Percentiles rank a stretch among this genome's conserved stretches.
Evolutionary conservation across 2,888 invertebrate genomes (phyloP).

Genomic region (Dolichopus griseipennis): DNA sequence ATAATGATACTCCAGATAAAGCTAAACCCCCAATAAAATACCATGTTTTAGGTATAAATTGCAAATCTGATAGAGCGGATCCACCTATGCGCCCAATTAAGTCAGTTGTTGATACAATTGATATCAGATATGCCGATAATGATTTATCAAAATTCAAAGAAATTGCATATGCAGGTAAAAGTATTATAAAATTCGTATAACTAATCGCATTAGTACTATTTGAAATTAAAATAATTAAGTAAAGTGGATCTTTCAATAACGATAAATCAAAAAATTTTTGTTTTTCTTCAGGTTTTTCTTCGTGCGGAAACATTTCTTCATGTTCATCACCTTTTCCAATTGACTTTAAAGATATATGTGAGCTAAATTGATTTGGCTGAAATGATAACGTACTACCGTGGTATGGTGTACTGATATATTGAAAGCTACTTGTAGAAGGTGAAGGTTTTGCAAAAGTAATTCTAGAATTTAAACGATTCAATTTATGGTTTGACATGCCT

Average conservation of each 20-base stretch:
- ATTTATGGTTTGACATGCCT: conserved; percentile 37
- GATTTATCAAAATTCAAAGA: conserved; percentile 62
- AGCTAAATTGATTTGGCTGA: conserved; percentile 67
- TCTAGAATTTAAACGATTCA: conserved; percentile 35
- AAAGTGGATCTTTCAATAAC: conserved; percentile 67
- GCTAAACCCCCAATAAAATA: conserved; percentile 73
- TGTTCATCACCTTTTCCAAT: conserved; percentile 37
- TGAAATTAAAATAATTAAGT: conserved; percentile 71
- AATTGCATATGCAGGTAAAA: conserved; percentile 68
- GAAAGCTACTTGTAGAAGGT: conserved; percentile 72
- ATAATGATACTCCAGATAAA: conserved; percentile 65
- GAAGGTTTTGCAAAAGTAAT: conserved; percentile 54
- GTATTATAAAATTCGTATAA: conserved; percentile 76
- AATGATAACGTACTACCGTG: conserved; percentile 76
- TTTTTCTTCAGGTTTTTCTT: conserved; percentile 35
- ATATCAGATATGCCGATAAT: conserved; percentile 62
- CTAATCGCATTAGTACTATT: conserved; percentile 80
- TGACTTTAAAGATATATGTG: conserved; percentile 66
- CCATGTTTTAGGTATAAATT: conserved; percentile 67
- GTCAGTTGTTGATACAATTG: conserved; percentile 72
- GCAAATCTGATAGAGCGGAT: conserved; percentile 70
- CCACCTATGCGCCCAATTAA: conserved; percentile 77
- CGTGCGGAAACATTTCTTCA: conserved; percentile 20
- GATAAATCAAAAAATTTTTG: conserved; percentile 66
- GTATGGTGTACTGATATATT: conserved; percentile 76